Base-by-base conservation (phyloP, 1,140 invertebrate genomes). In the Drosophila simulans region DNA sequence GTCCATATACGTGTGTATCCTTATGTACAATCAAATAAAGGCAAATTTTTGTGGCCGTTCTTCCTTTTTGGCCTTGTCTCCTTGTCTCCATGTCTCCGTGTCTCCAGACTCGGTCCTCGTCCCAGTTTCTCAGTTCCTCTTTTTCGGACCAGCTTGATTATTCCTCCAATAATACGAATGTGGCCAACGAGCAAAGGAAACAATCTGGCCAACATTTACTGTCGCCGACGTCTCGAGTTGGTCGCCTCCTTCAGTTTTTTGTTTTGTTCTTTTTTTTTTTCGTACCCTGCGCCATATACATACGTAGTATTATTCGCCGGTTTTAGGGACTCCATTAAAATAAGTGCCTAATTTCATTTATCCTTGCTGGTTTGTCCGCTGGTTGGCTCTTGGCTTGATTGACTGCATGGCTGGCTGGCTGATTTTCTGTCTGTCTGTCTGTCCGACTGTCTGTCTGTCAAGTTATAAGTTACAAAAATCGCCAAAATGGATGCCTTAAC, bases 301-400 rank as follows among this genome's bases (percentile, higher is more conserved):
- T 48, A 42, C 40, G 31, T 42, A 40, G 56, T 58, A 46, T 51
- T 73, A 62, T 49, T 58, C 56, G 13, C 45, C 45, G 64, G 65
- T 52, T 60, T 85, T 80, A 68, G 77, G 81, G 65, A 80, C 70
- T 80, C 80, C 81, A 84, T 84, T 84, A 80, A 84, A 85, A 84
- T 77, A 80, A 84, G 77, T 84, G 80, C 80, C 80, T 84, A 64
- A 84, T 84, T 84, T 84, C 76, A 66, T 76, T 77, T 82, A 54
- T 76, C 76, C 25, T 60, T 31, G 45, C 62, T 62, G 59, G 17
- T 31, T 31, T 31, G 31, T 13, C 27, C 22, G 13, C 42, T 45
- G 39, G 22, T 25, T 49, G 17, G 49, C 48, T 59, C 27, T 40
- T 35, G 52, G 62, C 34, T 11, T 49, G n/a, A 35, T 54, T 39